These are phyloP conservation scores for Gambelia wislizenii DNA, from an alignment of 2,797 vertebrate species.

Conservation along the genomic window DNA sequence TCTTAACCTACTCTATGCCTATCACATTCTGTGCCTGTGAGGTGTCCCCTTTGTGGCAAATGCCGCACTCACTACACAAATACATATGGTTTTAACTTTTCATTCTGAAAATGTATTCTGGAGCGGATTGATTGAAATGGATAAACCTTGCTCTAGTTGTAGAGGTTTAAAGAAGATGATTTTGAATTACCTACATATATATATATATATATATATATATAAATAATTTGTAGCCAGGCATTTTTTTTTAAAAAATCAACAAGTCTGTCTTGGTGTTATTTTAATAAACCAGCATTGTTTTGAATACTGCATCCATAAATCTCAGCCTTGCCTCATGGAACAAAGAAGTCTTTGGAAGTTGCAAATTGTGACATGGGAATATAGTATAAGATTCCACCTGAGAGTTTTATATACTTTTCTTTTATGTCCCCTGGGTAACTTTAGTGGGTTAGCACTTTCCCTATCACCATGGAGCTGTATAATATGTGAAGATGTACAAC, in stretches of 20 bases:
- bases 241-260: background rate
- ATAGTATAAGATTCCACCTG: conserved; percentile 59
- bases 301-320: conserved; percentile 45
- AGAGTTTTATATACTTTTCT: conserved; percentile 71
- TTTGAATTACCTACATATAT: background rate
- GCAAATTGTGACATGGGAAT: conserved; percentile 9
- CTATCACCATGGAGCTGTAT: conserved; percentile 65
- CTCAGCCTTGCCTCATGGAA: conserved; percentile 23
- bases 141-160: background rate
- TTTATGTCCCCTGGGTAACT: conserved; percentile 62
- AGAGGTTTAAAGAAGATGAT: background rate
- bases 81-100: too few relatives aligned
- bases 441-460: conserved; percentile 71
- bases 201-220: fast-evolving
- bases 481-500: conserved; percentile 77
- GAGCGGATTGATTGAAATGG: conserved; percentile 6
- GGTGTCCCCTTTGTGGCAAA: too few relatives aligned
- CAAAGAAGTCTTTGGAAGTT: conserved; percentile 33
- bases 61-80: too few relatives aligned
- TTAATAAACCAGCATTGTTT: background rate
- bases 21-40: too few relatives aligned
- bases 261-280: fast-evolving
- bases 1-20: too few relatives aligned
- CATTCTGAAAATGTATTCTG: background rate
- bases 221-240: background rate